Conservation (phyloP, 2,888 invertebrate species). For the Salpingus planirostris region DNA sequence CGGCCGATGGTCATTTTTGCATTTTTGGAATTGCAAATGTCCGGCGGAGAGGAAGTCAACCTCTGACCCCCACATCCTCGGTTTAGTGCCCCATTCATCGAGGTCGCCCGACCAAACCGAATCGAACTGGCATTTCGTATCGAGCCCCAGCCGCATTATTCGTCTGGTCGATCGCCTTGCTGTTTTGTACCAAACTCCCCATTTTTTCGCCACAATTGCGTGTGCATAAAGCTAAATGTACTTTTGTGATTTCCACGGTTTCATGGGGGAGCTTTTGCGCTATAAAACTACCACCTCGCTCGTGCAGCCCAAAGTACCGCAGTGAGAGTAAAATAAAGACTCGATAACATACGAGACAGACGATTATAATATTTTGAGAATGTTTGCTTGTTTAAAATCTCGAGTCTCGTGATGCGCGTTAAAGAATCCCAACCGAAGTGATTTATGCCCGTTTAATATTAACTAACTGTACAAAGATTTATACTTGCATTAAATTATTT, state of each 20-base stretch:
- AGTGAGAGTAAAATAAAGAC: no score
- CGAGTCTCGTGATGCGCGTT: no score
- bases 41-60: constrained; percentile 35
- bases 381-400: no score
- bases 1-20: constrained; percentile 34
- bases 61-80: constrained; percentile 27
- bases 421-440: no score
- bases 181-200: constrained; percentile 33
- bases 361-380: no score
- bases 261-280: no score
- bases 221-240: constrained; percentile 30
- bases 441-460: no score
- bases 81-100: constrained; percentile 21
- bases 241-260: constrained; percentile 27
- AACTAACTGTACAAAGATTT: no score
- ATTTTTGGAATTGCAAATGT: constrained; percentile 32
- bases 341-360: no score
- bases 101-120: constrained; percentile 6
- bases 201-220: constrained; percentile 37
- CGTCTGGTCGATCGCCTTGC: constrained; percentile 18
- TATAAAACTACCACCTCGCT: no score
- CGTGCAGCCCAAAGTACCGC: no score
- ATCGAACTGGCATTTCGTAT: background rate
- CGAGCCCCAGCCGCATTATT: background rate
- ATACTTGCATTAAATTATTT: no score